These are phyloP conservation scores for Aix galericulata DNA, from an alignment of 2,113 vertebrate species.

Conservation along the genomic window DNA sequence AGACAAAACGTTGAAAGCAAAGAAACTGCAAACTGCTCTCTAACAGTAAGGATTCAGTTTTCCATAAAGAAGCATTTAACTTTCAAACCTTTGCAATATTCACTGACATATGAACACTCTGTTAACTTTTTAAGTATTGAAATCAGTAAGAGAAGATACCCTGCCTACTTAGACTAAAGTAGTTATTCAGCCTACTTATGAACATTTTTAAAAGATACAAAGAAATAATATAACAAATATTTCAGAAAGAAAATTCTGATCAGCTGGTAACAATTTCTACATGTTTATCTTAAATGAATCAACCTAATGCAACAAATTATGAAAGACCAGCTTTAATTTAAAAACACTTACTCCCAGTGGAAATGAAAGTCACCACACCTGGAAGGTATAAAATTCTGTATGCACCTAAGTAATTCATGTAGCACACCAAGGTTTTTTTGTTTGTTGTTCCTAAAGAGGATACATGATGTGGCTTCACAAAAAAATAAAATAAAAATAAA, in stretches of 20 bases:
- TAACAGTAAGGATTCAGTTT: not conserved
- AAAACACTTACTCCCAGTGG: no score
- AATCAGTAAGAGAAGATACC: not conserved
- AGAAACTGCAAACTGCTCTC: not conserved
- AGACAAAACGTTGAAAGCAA: not conserved
- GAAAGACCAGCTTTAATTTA: not conserved
- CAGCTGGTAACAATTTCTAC: not conserved
- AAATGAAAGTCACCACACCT: not conserved
- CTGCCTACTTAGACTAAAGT: not conserved
- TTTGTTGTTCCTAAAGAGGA: not conserved
- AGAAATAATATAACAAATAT: not conserved
- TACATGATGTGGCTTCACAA: accelerated
- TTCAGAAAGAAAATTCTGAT: not conserved
- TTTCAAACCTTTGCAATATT: not conserved
- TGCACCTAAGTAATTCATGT: not conserved
- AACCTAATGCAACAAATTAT: not conserved
- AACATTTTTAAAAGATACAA: not conserved
- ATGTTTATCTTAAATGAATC: not conserved
- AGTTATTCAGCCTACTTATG: not conserved
- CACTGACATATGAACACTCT: not conserved
- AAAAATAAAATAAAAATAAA: not conserved
- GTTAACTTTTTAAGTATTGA: not conserved
- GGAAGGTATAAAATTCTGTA: not conserved
- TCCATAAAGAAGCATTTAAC: not conserved
- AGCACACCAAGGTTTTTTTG: not conserved